phyloP scores from a whole-genome alignment of 2,113 vertebrate species.

The Spea bombifrons region DNA sequence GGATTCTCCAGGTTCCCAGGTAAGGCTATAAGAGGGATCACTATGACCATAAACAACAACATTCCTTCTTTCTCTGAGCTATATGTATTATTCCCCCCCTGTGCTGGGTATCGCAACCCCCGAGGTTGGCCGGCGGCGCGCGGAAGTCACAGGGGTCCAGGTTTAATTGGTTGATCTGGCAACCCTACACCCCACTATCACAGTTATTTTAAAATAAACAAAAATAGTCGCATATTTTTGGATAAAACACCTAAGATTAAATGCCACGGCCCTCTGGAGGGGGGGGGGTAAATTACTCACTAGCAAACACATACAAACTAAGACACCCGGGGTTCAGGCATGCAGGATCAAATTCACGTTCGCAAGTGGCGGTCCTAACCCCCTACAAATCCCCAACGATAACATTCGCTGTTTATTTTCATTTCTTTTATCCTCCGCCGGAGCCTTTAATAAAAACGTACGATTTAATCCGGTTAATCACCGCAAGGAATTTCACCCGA shows the following conservation, averaged over 20 bases:
- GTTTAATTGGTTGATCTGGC: no score
- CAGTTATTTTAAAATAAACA: slow-evolving; percentile 6
- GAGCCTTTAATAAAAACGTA: no score
- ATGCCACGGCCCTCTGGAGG: not conserved
- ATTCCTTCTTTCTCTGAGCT: no score
- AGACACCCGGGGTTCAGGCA: slow-evolving; percentile 34
- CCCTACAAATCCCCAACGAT: not conserved
- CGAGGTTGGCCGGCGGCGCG: no score
- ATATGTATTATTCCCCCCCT: no score
- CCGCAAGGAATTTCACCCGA: no score
- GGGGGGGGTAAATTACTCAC: slow-evolving; percentile 29
- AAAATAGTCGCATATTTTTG: slow-evolving; percentile 7
- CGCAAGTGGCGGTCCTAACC: not conserved
- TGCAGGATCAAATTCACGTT: slow-evolving; percentile 9
- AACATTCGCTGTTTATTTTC: slow-evolving; percentile 29
- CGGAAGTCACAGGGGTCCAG: no score
- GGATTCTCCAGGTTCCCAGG: no score
- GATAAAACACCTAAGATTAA: not conserved
- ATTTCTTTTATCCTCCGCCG: not conserved
- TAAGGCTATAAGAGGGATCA: no score
- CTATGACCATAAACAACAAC: no score
- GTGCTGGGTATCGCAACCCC: no score
- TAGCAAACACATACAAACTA: slow-evolving; percentile 19
- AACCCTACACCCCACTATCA: not conserved
- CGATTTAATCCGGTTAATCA: no score